Base-by-base conservation (phyloP, 2,113 vertebrate genomes). In the Neotragus pygmaeus region DNA sequence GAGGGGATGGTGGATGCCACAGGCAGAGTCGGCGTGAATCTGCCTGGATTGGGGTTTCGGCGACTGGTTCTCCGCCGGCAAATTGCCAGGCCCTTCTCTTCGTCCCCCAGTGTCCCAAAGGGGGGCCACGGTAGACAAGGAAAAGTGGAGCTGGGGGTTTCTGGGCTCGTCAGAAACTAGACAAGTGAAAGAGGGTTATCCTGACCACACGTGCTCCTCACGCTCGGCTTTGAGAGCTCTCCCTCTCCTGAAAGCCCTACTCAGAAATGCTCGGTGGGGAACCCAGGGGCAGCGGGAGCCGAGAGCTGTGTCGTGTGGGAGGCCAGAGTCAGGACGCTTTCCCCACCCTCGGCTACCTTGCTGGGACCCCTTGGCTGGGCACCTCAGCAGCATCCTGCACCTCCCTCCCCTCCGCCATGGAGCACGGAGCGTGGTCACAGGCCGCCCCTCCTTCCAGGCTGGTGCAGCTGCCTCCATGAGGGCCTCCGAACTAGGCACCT, bases 401-500 rank as follows among this genome's bases (percentile, higher is more conserved):
- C 45, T n/a, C 33, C 60, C 21, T 12, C 15, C 28, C 51, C 55
- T 47, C 55, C 2, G 5, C 77, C 28, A 1, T 7, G n/a, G 47
- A 51, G 12, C 39, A 27, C 0, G 0, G 17, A 33, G 5, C 39
- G 1, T 6, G 28, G 36, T 25, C 53, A 47, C 14, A 47, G 62
- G 14, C 39, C 1, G 1, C 25, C 30, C 30, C 30, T 80, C n/a
- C 88, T 53, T 58, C 49, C 17, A 21, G 83, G 30, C 30, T n/a
- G 39, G 49, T 16, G 36, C 39, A 36, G 58, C 36, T 57, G 73
- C 49, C 43, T 83, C 58, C 49, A 4, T 1, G 0, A 87, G 10
- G 23, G 30, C 2, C 55, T 28, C 33, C 9, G 19, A 60, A 33
- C 51, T 23, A 30, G 15, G 91, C 0, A 12, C 13, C 30, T 57